phyloP scores from a whole-genome alignment of 2,888 invertebrate species.

The Aromia moschata region DNA sequence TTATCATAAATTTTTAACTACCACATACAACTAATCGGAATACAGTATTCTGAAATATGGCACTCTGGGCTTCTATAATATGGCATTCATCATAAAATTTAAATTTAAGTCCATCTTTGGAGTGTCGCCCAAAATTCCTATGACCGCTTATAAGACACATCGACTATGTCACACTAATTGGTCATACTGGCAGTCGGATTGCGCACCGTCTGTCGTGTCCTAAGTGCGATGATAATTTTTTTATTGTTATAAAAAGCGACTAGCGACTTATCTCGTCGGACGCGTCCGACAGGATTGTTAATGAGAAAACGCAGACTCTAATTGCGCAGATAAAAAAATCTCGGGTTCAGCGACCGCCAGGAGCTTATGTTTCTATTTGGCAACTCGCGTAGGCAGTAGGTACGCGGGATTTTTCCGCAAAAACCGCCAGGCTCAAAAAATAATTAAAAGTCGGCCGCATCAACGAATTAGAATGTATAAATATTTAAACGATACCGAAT shows the following conservation, averaged over 20 bases:
- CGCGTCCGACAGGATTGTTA: neutral
- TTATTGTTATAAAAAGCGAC: neutral
- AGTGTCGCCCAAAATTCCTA: no score
- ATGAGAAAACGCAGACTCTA: neutral
- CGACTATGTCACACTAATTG: constrained; percentile 2
- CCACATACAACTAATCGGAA: no score
- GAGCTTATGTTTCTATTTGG: neutral
- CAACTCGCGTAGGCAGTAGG: neutral
- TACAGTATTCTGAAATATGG: no score
- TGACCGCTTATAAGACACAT: no score
- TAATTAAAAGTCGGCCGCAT: no score
- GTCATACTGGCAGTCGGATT: constrained; percentile 19
- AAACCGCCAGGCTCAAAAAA: neutral
- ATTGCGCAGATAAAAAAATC: constrained; percentile 1
- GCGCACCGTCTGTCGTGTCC: neutral
- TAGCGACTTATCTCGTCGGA: neutral
- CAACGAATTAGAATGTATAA: no score
- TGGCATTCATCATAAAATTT: no score
- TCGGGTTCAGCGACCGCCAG: neutral
- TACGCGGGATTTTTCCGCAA: neutral
- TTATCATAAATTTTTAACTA: no score
- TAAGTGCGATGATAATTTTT: neutral
- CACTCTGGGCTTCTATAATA: no score
- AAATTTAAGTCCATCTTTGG: no score
- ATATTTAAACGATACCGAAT: no score